phyloP scores from a whole-genome alignment of 2,113 vertebrate genomes.

The Xiphophorus couchianus region DNA sequence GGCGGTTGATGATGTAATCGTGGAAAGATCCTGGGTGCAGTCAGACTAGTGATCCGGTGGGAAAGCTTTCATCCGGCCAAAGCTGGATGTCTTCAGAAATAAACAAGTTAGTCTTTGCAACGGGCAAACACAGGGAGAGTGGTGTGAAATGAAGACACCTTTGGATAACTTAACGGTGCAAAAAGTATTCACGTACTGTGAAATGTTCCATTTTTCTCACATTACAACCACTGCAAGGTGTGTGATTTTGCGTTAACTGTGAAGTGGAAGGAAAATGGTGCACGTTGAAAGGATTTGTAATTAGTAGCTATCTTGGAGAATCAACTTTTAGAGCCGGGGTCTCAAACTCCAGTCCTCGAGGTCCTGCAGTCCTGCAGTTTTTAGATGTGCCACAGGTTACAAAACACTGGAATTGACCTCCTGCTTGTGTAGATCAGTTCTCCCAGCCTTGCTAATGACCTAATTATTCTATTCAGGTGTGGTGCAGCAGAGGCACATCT shows the following conservation, averaged over 20 bases:
- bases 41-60: conserved; percentile 70
- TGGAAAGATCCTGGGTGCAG: conserved; percentile 68
- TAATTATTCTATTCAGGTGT: too few species aligned
- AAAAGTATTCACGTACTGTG: neutral
- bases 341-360: too few species aligned
- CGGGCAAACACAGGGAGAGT: conserved; percentile 9
- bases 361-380: too few species aligned
- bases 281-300: neutral
- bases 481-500: too few species aligned
- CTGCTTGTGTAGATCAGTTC: too few species aligned
- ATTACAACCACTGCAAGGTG: too few species aligned
- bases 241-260: too few species aligned
- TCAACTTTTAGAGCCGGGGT: neutral
- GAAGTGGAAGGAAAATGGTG: too few species aligned
- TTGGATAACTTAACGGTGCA: conserved; percentile 2
- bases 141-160: conserved; percentile 10
- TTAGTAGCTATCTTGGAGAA: neutral
- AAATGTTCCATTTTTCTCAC: too few species aligned
- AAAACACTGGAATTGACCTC: too few species aligned
- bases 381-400: too few species aligned
- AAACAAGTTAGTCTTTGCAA: conserved; percentile 52
- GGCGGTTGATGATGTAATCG: conserved; percentile 70
- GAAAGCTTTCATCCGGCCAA: conserved; percentile 72
- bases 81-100: conserved; percentile 64
- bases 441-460: too few species aligned